These are phyloP conservation scores for Protaetia brevitarsis DNA, from an alignment of 1,140 invertebrate genomes.

Conservation along the genomic window DNA sequence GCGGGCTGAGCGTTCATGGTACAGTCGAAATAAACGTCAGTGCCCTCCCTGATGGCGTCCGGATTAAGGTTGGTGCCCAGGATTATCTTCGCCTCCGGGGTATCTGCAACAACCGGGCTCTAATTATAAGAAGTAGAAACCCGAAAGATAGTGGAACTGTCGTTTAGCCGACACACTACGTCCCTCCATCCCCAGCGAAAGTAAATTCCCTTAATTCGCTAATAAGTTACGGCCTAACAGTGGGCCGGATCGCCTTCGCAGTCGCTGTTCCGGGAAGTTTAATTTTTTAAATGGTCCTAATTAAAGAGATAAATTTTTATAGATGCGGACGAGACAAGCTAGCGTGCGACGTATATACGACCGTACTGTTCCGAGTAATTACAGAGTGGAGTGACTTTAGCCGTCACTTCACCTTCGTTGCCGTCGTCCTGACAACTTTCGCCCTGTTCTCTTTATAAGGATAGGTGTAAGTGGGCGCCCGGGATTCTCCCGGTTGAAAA, in stretches of 20 bases:
- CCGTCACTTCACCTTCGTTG: neutral
- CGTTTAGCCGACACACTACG: conserved; percentile 11
- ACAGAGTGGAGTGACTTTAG: neutral
- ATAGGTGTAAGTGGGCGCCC: neutral
- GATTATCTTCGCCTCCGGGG: conserved; percentile 72
- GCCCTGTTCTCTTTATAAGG: neutral
- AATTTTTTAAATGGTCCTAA: conserved; percentile 15
- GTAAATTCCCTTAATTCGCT: conserved; percentile 16
- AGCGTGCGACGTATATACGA: neutral
- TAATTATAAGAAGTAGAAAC: conserved; percentile 24
- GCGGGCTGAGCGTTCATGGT: conserved; percentile 77
- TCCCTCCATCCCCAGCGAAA: neutral
- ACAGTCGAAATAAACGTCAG: conserved; percentile 90
- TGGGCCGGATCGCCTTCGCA: neutral
- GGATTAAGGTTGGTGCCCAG: conserved; percentile 77
- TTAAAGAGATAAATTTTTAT: conserved; percentile 18
- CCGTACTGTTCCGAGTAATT: neutral
- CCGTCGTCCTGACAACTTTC: neutral
- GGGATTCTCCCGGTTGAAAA: neutral
- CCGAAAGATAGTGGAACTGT: conserved; percentile 21
- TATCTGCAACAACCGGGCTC: conserved; percentile 61
- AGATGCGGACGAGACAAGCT: neutral
- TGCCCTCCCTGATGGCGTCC: conserved; percentile 75
- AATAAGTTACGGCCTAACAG: conserved; percentile 9
- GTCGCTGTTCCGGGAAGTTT: conserved; percentile 1